A percentile compares a stretch with the other conserved stretches of the same genome.
Conservation (phyloP, 2,888 invertebrate species). For the Drosophila affinis region DNA sequence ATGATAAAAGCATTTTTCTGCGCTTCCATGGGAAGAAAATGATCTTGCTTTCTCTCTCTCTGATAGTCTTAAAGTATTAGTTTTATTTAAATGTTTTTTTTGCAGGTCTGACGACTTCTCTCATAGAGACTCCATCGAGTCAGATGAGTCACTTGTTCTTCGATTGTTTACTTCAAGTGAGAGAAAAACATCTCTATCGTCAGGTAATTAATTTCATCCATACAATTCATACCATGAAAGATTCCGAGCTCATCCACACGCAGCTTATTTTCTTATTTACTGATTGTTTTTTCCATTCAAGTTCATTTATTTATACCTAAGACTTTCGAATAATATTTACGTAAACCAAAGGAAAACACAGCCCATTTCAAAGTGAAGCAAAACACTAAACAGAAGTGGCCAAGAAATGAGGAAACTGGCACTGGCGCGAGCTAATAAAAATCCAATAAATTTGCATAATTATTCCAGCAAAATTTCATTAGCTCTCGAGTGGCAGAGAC, state of each 20-base stretch:
- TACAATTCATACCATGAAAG: neutral
- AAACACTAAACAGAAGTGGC: conserved; percentile 23
- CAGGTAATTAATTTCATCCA: neutral
- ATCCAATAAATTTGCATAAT: conserved; percentile 44
- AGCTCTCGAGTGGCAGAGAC: conserved; percentile 1
- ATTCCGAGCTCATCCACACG: neutral
- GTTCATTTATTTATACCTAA: neutral
- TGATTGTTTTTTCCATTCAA: neutral
- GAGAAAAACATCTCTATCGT: neutral
- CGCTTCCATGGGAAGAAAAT: too few species aligned
- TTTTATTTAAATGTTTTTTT: too few species aligned
- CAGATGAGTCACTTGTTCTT: neutral
- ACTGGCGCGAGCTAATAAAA: conserved; percentile 35
- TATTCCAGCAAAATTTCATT: conserved; percentile 42
- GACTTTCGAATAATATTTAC: conserved; percentile 8
- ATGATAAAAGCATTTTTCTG: too few species aligned
- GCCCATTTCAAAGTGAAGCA: conserved; percentile 6
- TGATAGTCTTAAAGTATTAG: too few species aligned
- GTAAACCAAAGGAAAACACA: conserved; percentile 5
- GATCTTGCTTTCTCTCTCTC: too few species aligned
- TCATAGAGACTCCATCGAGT: neutral
- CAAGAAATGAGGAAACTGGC: conserved; percentile 16
- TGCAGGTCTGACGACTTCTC: too few species aligned
- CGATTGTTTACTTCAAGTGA: neutral
- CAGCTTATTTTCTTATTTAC: neutral